Evolutionary conservation across 2,113 vertebrate genomes (phyloP).

Genomic region (Dermatemys mawii): DNA sequence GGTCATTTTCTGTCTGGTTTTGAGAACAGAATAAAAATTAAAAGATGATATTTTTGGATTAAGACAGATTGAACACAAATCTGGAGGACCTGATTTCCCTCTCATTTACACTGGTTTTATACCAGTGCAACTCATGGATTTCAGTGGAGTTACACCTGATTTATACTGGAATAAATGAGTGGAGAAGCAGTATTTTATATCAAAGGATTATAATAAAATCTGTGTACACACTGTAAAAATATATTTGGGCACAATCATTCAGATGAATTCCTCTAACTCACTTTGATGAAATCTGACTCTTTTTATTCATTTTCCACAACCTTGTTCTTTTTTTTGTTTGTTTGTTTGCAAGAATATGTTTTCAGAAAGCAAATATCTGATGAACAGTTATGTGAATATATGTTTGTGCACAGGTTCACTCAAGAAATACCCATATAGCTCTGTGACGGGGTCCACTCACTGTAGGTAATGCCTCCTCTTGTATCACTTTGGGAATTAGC

Average conservation of each 20-base stretch:
- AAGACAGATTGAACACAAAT: background rate
- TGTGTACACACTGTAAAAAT: background rate
- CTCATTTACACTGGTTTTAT: background rate
- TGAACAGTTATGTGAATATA: background rate
- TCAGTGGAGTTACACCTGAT: background rate
- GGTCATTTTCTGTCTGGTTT: background rate
- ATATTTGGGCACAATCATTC: background rate
- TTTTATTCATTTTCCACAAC: background rate
- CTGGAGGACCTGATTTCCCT: background rate
- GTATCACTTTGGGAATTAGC: too few species aligned
- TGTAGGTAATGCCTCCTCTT: background rate
- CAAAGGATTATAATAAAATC: background rate
- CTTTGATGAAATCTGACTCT: background rate
- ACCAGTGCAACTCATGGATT: background rate
- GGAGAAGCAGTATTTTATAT: background rate
- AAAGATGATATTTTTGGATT: constrained; percentile 18
- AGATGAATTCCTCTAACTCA: background rate
- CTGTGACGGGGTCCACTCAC: too few species aligned
- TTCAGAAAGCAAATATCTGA: background rate
- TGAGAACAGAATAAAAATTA: constrained; percentile 33
- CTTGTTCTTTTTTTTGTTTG: background rate
- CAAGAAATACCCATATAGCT: background rate
- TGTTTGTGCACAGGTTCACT: background rate
- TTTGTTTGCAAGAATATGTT: background rate
- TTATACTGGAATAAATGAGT: background rate